A percentile compares a stretch with the other conserved stretches of the same genome.
These are phyloP conservation scores for Dioctria linearis DNA, from an alignment of 2,888 invertebrate genomes.

Conservation along the genomic window DNA sequence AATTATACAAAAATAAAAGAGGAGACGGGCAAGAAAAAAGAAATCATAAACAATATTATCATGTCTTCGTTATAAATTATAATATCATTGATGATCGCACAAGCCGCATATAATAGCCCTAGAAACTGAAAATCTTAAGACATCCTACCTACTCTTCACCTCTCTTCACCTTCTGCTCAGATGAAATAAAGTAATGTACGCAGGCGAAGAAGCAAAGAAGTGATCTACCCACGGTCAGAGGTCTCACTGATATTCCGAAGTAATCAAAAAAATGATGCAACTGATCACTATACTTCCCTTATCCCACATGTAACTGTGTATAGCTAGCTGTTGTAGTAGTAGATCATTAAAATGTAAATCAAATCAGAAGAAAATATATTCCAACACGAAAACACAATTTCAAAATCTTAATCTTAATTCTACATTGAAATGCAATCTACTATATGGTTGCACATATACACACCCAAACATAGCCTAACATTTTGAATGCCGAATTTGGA, in stretches of 20 bases:
- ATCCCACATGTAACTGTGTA: not conserved
- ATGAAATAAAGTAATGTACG: too few relatives aligned
- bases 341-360: conserved; percentile 44
- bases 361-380: not conserved
- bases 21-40: not conserved
- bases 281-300: conserved; percentile 23
- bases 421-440: too few relatives aligned
- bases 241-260: not conserved
- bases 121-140: not conserved
- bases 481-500: conserved; percentile 7
- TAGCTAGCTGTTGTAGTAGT: not conserved
- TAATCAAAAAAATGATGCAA: conserved; percentile 45
- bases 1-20: not conserved
- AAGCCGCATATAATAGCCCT: not conserved
- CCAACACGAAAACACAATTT: conserved; percentile 7
- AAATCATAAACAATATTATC: conserved; percentile 8
- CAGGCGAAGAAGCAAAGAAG: not conserved
- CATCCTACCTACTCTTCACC: too few relatives aligned
- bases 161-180: too few relatives aligned
- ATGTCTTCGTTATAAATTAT: not conserved
- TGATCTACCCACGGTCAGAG: conserved; percentile 38
- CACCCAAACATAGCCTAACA: too few relatives aligned
- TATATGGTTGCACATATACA: too few relatives aligned
- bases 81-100: not conserved
- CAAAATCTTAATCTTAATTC: not conserved